A percentile compares a stretch with the other conserved stretches of the same genome.
Evolutionary conservation across 2,888 invertebrate species (phyloP).

Genomic region (Gastrophysa polygoni): DNA sequence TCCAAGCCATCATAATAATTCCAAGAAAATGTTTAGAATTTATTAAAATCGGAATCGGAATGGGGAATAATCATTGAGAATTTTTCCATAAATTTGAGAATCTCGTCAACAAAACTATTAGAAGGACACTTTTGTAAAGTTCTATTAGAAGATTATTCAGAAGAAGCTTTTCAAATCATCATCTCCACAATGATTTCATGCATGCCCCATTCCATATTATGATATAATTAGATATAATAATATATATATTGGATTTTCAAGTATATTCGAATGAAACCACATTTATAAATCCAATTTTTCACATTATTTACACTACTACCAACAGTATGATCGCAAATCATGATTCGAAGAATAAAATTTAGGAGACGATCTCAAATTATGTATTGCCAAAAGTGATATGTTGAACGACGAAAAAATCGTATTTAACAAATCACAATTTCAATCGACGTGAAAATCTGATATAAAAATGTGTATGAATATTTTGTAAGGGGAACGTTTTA

Average conservation of each 20-base stretch:
- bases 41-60: background rate
- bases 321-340: background rate
- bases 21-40: background rate
- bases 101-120: no score
- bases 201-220: background rate
- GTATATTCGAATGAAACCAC: background rate
- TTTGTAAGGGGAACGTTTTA: no score
- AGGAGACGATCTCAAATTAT: background rate
- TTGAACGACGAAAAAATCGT: background rate
- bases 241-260: background rate
- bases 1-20: background rate
- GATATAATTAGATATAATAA: background rate
- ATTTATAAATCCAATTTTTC: background rate
- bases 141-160: no score
- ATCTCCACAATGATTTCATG: background rate
- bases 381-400: background rate
- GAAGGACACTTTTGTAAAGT: background rate
- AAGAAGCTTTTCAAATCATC: no score
- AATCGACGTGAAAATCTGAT: no score
- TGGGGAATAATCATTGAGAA: no score
- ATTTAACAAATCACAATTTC: no score
- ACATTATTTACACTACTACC: slow-evolving; percentile 11
- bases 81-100: no score
- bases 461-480: no score
- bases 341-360: background rate